phyloP scores from a whole-genome alignment of 2,888 invertebrate genomes.

The Oxyteleia sp. region DNA sequence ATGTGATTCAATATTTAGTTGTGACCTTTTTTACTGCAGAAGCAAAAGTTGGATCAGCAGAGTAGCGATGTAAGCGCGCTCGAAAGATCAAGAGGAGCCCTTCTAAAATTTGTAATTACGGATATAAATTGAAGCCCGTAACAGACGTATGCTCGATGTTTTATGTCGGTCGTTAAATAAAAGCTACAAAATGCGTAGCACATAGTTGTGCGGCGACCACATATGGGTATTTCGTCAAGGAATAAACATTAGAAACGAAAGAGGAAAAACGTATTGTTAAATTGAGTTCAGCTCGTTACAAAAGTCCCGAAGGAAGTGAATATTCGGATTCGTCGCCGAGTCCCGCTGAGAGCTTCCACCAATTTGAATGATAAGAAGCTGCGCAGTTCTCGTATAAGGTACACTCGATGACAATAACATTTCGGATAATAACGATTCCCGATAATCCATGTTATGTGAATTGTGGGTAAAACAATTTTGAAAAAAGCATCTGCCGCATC shows the following conservation, averaged over 20 bases:
- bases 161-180: not conserved
- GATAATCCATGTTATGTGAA: slow-evolving; percentile 4
- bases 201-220: not conserved
- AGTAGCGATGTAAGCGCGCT: no score
- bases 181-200: not conserved
- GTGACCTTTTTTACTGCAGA: no score
- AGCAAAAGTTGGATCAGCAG: no score
- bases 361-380: slow-evolving; percentile 60
- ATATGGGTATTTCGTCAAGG: slow-evolving; percentile 36
- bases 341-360: slow-evolving; percentile 56
- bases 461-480: slow-evolving; percentile 12
- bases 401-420: slow-evolving; percentile 40
- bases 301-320: slow-evolving; percentile 46
- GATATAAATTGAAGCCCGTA: slow-evolving; percentile 1
- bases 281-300: slow-evolving; percentile 48
- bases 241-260: slow-evolving; percentile 48
- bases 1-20: no score
- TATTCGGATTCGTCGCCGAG: slow-evolving; percentile 33
- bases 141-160: slow-evolving; percentile 13
- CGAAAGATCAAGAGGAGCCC: no score
- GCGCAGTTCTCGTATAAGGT: not conserved
- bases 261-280: slow-evolving; percentile 54
- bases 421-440: slow-evolving; percentile 26
- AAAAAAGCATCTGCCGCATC: slow-evolving; percentile 1
- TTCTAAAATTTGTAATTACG: not conserved